Percentiles rank a stretch among this genome's conserved stretches.
Conservation (phyloP, 2,113 vertebrate species). For the Meriones unguiculatus region DNA sequence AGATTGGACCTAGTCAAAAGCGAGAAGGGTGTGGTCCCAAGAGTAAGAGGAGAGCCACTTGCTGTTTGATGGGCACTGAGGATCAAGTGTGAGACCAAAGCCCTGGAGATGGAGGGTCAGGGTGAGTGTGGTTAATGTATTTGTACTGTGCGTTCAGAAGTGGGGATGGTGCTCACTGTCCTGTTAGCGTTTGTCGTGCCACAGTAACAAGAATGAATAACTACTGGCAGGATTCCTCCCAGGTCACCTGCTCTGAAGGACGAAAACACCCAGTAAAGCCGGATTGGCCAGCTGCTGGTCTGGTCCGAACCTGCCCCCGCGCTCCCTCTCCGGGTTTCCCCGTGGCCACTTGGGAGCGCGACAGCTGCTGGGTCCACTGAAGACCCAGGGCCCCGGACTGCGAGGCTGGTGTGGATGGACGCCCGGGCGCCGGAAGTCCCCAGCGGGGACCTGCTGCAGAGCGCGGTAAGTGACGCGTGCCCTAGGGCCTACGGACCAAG, state of each 20-base stretch:
- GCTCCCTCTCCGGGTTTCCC: no score
- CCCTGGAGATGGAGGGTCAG: background rate
- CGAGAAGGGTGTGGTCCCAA: background rate
- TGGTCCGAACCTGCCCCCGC: background rate
- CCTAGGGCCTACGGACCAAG: background rate
- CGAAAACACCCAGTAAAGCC: background rate
- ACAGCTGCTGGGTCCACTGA: background rate
- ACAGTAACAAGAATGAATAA: background rate
- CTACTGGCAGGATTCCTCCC: background rate
- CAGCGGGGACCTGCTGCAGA: background rate
- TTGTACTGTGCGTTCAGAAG: background rate
- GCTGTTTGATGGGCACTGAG: background rate
- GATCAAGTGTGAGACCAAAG: background rate
- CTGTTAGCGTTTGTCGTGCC: background rate
- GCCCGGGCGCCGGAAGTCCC: background rate
- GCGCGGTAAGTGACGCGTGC: constrained; percentile 51
- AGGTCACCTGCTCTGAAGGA: background rate
- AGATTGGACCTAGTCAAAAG: background rate
- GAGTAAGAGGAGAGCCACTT: background rate
- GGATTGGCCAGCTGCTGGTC: background rate
- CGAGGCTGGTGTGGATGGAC: background rate
- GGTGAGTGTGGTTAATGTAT: background rate
- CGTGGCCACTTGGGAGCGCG: background rate
- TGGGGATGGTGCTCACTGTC: background rate
- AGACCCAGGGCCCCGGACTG: background rate